Conservation (phyloP, 2,113 vertebrate species). For the Macaca nemestrina region DNA sequence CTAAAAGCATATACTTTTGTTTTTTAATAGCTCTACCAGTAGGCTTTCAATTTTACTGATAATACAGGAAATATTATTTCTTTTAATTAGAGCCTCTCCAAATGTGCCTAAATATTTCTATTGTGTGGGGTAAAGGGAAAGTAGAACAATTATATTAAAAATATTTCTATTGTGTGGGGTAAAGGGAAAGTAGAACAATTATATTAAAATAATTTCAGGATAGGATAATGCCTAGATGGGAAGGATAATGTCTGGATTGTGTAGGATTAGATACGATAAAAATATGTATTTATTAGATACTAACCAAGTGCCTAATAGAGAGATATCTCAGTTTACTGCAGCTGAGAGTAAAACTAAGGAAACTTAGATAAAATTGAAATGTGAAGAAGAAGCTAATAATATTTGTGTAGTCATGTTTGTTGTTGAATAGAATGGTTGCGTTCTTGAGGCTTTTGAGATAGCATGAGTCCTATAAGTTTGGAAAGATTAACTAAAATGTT, state of each 20-base stretch:
- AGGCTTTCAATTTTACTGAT: background rate
- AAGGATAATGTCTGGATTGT: background rate
- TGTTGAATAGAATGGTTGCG: background rate
- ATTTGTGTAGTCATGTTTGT: background rate
- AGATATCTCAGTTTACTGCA: background rate
- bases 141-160: background rate
- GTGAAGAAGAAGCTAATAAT: background rate
- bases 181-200: background rate
- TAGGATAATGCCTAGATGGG: background rate
- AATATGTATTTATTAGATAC: background rate
- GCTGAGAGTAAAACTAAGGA: background rate
- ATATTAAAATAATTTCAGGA: slow-evolving; percentile 9
- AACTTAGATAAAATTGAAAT: slow-evolving; percentile 10
- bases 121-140: background rate
- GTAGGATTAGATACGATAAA: background rate
- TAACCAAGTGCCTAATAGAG: background rate
- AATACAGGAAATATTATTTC: background rate
- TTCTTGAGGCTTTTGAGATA: slow-evolving; percentile 1
- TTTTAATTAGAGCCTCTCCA: background rate
- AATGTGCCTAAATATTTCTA: background rate
- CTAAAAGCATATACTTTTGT: background rate
- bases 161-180: background rate
- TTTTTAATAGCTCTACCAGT: slow-evolving; percentile 14
- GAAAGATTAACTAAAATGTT: background rate
- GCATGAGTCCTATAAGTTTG: background rate